Conservation (phyloP, 2,888 invertebrate species). For the Ophion ventricosus region DNA sequence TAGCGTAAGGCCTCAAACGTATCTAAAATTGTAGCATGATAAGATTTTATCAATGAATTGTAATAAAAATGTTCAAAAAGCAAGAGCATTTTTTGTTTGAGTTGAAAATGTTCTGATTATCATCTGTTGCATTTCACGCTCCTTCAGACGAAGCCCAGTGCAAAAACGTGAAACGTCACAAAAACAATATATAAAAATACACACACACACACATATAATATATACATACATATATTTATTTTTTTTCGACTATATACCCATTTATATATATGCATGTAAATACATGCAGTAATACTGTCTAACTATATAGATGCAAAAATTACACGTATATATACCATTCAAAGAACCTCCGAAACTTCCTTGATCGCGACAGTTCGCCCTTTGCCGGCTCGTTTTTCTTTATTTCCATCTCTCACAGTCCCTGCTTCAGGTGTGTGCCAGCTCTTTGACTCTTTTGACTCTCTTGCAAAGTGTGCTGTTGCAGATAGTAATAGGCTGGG, state of each 20-base stretch:
- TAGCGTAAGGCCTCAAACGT: too few species aligned
- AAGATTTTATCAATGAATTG: background rate
- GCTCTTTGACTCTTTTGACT: slow-evolving; percentile 65
- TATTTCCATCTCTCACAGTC: slow-evolving; percentile 36
- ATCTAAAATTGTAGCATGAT: background rate
- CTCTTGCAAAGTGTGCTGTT: slow-evolving; percentile 31
- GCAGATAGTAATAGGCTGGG: slow-evolving; percentile 50
- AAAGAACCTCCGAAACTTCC: slow-evolving; percentile 57
- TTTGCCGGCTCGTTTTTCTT: slow-evolving; percentile 47
- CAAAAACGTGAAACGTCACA: background rate
- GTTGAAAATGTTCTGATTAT: slow-evolving; percentile 14
- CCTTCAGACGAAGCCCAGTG: background rate
- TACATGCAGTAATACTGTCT: too few species aligned
- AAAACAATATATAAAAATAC: background rate
- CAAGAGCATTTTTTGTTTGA: slow-evolving; percentile 12
- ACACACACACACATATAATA: too few species aligned
- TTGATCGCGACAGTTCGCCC: slow-evolving; percentile 61
- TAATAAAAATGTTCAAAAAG: slow-evolving; percentile 10
- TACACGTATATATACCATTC: slow-evolving; percentile 27
- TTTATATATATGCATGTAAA: too few species aligned
- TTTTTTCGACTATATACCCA: too few species aligned
- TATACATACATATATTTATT: too few species aligned
- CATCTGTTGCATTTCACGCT: slow-evolving; percentile 22
- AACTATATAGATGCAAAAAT: slow-evolving; percentile 22
- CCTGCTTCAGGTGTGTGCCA: slow-evolving; percentile 19